Conservation (phyloP, 2,888 invertebrate species). For the Ypsolopha scabrella region DNA sequence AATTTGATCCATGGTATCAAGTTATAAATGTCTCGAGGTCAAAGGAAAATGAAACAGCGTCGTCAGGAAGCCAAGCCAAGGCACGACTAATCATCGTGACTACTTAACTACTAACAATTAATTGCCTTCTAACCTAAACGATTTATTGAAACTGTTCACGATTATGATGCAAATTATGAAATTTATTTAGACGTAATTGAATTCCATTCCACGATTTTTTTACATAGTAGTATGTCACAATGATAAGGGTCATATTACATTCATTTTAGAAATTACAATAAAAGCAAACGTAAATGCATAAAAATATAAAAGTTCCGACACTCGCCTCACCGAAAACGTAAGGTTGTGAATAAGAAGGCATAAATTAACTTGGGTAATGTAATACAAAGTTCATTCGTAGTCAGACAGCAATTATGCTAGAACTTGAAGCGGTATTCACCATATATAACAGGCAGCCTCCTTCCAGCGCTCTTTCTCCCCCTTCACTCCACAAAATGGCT, state of each 20-base stretch:
- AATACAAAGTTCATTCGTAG: constrained; percentile 65
- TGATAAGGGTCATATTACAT: no score
- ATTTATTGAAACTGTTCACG: neutral
- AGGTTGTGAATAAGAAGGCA: constrained; percentile 59
- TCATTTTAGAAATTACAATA: no score
- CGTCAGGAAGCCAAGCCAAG: neutral
- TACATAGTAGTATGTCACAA: no score
- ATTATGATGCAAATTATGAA: no score
- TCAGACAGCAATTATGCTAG: constrained; percentile 64
- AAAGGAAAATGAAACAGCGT: neutral
- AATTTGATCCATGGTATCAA: neutral
- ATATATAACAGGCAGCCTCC: constrained; percentile 40
- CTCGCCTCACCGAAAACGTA: constrained; percentile 19
- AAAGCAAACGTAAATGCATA: no score
- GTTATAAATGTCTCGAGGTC: constrained; percentile 1
- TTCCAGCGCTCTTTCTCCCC: constrained; percentile 30
- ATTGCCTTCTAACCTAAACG: neutral
- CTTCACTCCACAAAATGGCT: constrained; percentile 29
- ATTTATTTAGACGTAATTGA: no score
- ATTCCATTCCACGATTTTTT: no score
- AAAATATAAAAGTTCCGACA: no score
- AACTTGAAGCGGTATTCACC: constrained; percentile 64
- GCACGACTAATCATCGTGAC: constrained; percentile 3
- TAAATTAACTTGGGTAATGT: constrained; percentile 64
- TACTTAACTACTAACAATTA: neutral